Base-by-base conservation (phyloP, 2,888 invertebrate genomes). In the Marronus borbonicus region DNA sequence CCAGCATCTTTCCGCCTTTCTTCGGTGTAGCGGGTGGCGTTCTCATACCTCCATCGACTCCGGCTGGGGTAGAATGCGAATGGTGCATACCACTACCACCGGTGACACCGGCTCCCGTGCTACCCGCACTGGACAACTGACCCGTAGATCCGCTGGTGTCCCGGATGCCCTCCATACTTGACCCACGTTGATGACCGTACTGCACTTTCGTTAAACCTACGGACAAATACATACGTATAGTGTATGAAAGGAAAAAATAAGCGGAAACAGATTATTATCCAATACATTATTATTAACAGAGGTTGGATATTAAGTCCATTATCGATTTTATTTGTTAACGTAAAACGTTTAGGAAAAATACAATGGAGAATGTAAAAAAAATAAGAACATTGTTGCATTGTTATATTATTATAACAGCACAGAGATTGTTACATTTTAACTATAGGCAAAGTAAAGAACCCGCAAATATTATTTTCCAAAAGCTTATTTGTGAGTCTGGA, bases 1-100 rank as follows among this genome's bases (percentile, higher is more conserved):
- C 95, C 81, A 97, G 91, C 93, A 97, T 96, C 89, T 97, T 97
- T 87, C 96, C 96, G 84, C 93, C 93, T 86, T 95, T 95, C 85
- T 95, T 93, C 76, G 94, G 95, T 83, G 96, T 95, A 82, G 94
- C 91, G 75, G 95, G 94, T 79, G 94, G 94, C 81, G 95, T 95
- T 50, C 82, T 78, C 58, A 81, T 83, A 78, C 93, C 93, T 82
- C 93, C 93, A 90, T 96, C 96, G 85, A 95, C 95, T 81, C 95
- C 95, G 77, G 95, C 95, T 81, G 95, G 95, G 84, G 95, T 95
- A 85, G 95, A 95, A 87, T 94, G 92, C 84, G 95, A 95, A 88
- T 96, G 95, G 88, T 94, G 95, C 95, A 95, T 95, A 74, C 89
- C 89, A 65, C 84, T 85, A 17, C 24, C 60, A 24, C 72, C 72